phyloP scores from a whole-genome alignment of 2,797 vertebrate genomes.

The Gallirallus australis region DNA sequence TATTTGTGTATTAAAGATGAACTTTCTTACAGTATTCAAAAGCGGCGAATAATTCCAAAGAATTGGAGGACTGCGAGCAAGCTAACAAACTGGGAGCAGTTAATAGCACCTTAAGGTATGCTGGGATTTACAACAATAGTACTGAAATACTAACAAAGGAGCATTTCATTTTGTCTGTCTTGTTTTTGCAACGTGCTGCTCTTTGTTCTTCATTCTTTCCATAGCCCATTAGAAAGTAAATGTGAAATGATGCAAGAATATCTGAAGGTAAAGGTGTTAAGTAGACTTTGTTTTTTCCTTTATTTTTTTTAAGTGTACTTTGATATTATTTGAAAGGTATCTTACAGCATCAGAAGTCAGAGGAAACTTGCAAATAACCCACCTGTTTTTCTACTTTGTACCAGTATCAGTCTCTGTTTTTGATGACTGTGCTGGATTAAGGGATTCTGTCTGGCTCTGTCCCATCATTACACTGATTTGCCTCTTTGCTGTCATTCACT shows the following conservation, averaged over 20 bases:
- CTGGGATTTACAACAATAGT: constrained; percentile 20
- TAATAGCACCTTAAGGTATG: constrained; percentile 94
- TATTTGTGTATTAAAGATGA: not conserved
- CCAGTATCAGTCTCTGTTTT: not conserved
- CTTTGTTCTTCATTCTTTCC: constrained; percentile 23
- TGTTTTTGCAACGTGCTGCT: not conserved
- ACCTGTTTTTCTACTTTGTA: not conserved
- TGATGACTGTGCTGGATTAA: not conserved
- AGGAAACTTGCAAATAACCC: not conserved
- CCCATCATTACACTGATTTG: not conserved
- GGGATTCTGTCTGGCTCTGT: not conserved
- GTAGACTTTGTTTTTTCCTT: not conserved
- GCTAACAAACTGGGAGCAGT: constrained; percentile 92
- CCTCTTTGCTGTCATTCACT: not conserved
- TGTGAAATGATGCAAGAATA: not conserved
- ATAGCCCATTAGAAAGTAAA: not conserved
- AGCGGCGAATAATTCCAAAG: constrained; percentile 78
- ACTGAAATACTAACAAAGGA: not conserved
- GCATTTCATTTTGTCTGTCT: not conserved
- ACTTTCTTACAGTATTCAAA: constrained; percentile 85
- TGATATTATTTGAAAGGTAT: not conserved
- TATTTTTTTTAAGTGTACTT: not conserved
- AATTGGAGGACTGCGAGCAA: constrained; percentile 90
- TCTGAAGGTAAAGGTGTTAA: not conserved
- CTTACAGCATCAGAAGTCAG: not conserved